phyloP scores from a whole-genome alignment of 2,113 vertebrate species.

The Orycteropus afer region DNA sequence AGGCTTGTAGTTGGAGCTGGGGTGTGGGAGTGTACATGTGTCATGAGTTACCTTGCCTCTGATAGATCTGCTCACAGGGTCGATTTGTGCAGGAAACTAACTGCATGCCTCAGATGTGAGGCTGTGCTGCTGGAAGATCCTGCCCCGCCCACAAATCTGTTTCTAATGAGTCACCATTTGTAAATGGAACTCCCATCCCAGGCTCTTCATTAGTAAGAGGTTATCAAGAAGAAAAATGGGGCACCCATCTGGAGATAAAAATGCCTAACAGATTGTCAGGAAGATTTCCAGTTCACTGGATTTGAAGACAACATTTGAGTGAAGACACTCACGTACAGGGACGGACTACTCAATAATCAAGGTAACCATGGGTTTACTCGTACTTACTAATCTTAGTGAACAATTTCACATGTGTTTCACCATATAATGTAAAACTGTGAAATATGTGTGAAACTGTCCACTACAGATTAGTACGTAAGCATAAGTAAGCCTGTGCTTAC shows the following conservation, averaged over 20 bases:
- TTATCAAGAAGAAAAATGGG: slow-evolving; percentile 80
- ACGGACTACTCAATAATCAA: neutral
- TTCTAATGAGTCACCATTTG: slow-evolving; percentile 79
- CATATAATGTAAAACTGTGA: neutral
- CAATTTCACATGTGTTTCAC: neutral
- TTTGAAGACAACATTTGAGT: slow-evolving; percentile 35
- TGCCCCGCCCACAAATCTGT: slow-evolving; percentile 71
- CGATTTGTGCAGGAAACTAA: neutral
- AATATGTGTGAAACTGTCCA: no score
- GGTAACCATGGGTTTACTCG: neutral
- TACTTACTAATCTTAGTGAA: neutral
- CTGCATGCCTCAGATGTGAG: slow-evolving; percentile 60
- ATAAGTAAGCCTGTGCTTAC: no score
- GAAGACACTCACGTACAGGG: neutral
- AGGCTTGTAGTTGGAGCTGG: neutral
- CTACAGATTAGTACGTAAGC: no score
- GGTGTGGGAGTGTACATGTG: neutral
- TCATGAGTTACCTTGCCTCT: slow-evolving; percentile 21
- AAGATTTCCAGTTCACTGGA: slow-evolving; percentile 58
- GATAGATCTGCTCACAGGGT: neutral
- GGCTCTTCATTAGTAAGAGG: slow-evolving; percentile 72
- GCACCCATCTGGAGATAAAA: slow-evolving; percentile 78
- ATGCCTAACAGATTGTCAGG: slow-evolving; percentile 71
- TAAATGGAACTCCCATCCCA: slow-evolving; percentile 74
- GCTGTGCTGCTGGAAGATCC: slow-evolving; percentile 38